Evolutionary conservation across 1,140 invertebrate genomes (phyloP).

Genomic region (Bombus haemorrhoidalis): DNA sequence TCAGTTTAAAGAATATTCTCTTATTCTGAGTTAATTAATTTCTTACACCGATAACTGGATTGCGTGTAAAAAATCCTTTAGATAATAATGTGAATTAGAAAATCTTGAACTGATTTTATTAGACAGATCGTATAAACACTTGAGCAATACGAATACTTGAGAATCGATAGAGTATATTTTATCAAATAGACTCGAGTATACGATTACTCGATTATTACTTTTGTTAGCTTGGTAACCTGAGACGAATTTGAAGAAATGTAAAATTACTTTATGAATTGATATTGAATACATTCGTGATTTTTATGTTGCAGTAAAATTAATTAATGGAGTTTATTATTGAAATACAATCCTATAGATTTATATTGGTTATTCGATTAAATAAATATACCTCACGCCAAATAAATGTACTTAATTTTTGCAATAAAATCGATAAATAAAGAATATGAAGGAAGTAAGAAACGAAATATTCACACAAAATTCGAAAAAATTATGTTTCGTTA

Average conservation of each 20-base stretch:
- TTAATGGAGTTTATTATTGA: not conserved
- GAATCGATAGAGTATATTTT: not conserved
- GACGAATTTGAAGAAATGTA: too few species aligned
- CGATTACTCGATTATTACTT: not conserved
- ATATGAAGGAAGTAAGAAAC: too few species aligned
- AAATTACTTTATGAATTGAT: not conserved
- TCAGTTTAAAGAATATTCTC: not conserved
- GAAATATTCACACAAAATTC: not conserved
- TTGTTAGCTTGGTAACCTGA: not conserved
- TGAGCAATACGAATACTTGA: not conserved
- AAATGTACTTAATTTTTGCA: not conserved
- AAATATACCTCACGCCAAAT: not conserved
- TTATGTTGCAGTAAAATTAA: not conserved
- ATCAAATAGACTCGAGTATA: not conserved
- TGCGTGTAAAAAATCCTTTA: not conserved
- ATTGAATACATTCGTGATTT: not conserved
- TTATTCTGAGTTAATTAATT: not conserved
- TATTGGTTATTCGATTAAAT: not conserved
- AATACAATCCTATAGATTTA: not conserved
- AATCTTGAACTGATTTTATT: not conserved
- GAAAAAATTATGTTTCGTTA: not conserved
- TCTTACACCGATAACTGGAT: not conserved
- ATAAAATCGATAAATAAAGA: not conserved
- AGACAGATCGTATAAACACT: not conserved
- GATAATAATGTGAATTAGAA: not conserved